These are phyloP conservation scores for Nebria salina DNA, from an alignment of 2,888 invertebrate species.

Conservation along the genomic window DNA sequence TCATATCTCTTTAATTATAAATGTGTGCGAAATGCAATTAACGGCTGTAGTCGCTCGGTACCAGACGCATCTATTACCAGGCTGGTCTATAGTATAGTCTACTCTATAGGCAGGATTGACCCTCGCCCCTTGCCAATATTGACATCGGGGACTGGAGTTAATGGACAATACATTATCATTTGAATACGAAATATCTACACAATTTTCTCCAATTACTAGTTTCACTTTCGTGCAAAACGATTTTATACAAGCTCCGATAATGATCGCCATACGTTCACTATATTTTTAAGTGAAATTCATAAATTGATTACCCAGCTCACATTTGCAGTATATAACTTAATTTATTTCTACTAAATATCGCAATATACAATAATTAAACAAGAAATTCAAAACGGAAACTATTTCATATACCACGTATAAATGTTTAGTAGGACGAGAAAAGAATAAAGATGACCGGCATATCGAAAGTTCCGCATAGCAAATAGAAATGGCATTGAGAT, in stretches of 20 bases:
- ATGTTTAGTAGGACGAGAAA: not conserved
- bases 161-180: not conserved
- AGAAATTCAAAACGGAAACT: too few relatives aligned
- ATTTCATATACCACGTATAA: too few relatives aligned
- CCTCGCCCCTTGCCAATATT: not conserved
- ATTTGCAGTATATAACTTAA: too few relatives aligned
- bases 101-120: not conserved
- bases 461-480: constrained; percentile 28
- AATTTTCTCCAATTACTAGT: constrained; percentile 1
- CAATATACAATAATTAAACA: too few relatives aligned
- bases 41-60: constrained; percentile 22
- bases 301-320: not conserved
- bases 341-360: too few relatives aligned
- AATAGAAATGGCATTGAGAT: constrained; percentile 26
- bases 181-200: constrained; percentile 1
- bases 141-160: not conserved
- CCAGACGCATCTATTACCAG: constrained; percentile 40
- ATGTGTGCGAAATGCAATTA: constrained; percentile 37
- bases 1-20: constrained; percentile 41
- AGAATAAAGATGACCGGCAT: not conserved
- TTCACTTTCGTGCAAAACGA: not conserved
- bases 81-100: not conserved
- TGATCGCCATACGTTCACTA: not conserved
- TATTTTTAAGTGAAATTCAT: not conserved
- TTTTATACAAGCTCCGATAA: not conserved